Evolutionary conservation across 2,888 invertebrate species (phyloP), one percentile per base, ranked within the genome.

Genomic region (Parnassius apollo): DNA sequence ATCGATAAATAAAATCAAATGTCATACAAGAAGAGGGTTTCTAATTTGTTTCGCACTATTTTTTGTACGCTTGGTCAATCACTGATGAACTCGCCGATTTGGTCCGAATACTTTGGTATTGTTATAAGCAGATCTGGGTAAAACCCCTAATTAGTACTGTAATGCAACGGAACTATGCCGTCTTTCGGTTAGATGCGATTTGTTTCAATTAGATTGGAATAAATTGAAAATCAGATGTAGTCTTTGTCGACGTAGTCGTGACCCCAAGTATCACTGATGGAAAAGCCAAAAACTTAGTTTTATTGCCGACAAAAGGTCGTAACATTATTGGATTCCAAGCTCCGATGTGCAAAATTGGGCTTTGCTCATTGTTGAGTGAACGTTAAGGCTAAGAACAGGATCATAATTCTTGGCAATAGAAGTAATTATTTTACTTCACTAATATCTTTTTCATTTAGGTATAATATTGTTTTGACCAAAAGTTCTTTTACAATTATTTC

Each of bases 21-120:
- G 56, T 52, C 52, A 48, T 46, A 22, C 35, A 50, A 56, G 51
- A 52, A 61, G 51, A 18, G 25, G 13, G 35, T 25, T 51, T 42
- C 49, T 65, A 67, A 67, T 70, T 68, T 66, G 65, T 70, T 69
- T 69, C 72, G 72, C 68, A 63, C 68, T 62, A 66, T 62, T 74
- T 72, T 73, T 74, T 72, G 66, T 69, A 57, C 60, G 64, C 18
- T 44, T 45, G 62, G 58, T 61, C 54, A 62, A 51, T 60, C 62
- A 58, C 56, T 54, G 70, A 66, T 70, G 67, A 67, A 71, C 63
- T 68, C 68, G 65, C 65, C 68, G 68, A 64, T 60, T 66, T 66
- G 66, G 66, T 71, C 59, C 65, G 68, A 69, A 71, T 69, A 68
- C 69, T 71, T 71, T 74, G 66, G 68, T 71, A 68, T 69, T 68